A percentile compares a stretch with the other conserved stretches of the same genome.
Evolutionary conservation across 2,797 vertebrate species (phyloP).

Genomic region (Buphagus erythrorhynchus): DNA sequence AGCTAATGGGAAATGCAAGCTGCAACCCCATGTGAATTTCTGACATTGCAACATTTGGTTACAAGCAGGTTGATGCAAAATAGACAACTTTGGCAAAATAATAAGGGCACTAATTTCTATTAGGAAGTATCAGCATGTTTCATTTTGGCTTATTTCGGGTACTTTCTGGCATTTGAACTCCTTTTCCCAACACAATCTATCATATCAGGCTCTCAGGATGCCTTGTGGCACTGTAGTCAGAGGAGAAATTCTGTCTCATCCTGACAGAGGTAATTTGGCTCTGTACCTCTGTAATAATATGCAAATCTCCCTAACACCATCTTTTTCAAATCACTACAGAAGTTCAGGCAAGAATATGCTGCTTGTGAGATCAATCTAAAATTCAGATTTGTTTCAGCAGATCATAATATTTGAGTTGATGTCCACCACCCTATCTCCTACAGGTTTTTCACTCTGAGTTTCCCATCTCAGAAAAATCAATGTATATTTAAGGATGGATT

Average conservation of each 20-base stretch:
- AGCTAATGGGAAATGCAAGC: slow-evolving; percentile 12
- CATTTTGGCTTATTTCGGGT: background rate
- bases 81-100: background rate
- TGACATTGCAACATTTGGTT: background rate
- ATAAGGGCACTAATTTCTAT: background rate
- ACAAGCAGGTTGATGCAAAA: background rate
- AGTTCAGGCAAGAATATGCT: slow-evolving; percentile 46
- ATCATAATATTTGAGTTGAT: slow-evolving; percentile 62
- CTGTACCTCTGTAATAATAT: background rate
- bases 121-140: background rate
- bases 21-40: background rate
- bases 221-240: background rate
- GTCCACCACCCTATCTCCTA: slow-evolving; percentile 29
- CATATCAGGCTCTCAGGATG: background rate
- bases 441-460: slow-evolving; percentile 25
- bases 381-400: slow-evolving; percentile 51
- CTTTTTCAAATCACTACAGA: slow-evolving; percentile 34
- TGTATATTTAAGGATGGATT: slow-evolving; percentile 29
- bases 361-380: slow-evolving; percentile 50
- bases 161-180: background rate
- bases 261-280: slow-evolving; percentile 52
- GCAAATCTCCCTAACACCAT: slow-evolving; percentile 15
- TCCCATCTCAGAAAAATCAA: slow-evolving; percentile 29
- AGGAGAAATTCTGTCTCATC: background rate
- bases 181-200: background rate